phyloP scores from a whole-genome alignment of 2,113 vertebrate genomes.

The Semnornis frantzii region DNA sequence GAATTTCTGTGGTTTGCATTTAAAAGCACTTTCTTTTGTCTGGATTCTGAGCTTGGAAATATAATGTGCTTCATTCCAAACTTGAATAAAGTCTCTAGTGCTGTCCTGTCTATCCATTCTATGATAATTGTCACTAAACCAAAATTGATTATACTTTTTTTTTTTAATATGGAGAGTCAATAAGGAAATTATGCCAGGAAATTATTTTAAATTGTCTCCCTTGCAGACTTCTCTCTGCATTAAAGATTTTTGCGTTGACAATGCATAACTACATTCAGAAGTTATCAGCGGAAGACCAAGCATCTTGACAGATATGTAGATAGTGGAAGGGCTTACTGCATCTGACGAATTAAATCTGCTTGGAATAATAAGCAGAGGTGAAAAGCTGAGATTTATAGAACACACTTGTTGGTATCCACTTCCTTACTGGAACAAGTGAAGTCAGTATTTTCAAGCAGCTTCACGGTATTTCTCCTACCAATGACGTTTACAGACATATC shows the following conservation, averaged over 20 bases:
- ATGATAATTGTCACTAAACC: neutral
- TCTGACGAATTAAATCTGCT: neutral
- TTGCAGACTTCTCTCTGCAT: neutral
- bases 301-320: neutral
- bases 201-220: neutral
- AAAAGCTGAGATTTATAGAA: neutral
- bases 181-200: neutral
- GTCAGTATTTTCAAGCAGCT: neutral
- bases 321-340: neutral
- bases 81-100: neutral
- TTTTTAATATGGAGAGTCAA: neutral
- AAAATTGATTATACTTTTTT: neutral
- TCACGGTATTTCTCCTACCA: neutral
- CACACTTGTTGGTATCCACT: neutral
- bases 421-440: neutral
- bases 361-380: neutral
- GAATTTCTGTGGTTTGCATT: neutral
- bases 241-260: neutral
- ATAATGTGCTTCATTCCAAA: neutral
- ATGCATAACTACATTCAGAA: neutral
- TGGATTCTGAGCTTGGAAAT: neutral
- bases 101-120: too few species aligned
- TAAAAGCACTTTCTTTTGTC: neutral
- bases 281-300: neutral
- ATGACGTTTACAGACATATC: neutral